Percentiles rank a stretch among this genome's conserved stretches.
Conservation (phyloP, 2,113 vertebrate species). For the Azemiops feae region DNA sequence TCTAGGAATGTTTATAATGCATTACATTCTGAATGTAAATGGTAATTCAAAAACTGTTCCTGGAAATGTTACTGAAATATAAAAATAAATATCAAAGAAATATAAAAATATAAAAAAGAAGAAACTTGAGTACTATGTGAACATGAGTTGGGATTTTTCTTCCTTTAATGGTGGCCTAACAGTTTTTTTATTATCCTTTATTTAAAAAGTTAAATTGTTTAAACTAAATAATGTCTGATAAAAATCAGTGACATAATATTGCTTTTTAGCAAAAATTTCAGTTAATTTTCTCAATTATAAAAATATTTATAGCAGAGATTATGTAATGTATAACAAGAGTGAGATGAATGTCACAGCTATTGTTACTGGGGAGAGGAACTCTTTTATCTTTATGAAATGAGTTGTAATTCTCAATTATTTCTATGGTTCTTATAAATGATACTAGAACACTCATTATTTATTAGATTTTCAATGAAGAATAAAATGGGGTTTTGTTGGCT, state of each 20-base stretch:
- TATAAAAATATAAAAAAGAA: neutral
- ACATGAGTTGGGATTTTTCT: neutral
- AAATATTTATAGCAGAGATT: neutral
- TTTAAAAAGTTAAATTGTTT: neutral
- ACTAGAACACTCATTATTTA: neutral
- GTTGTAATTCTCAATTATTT: neutral
- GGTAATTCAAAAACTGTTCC: neutral
- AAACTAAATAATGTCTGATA: neutral
- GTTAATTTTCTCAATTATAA: neutral
- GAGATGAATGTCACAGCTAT: neutral
- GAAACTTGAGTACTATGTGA: neutral
- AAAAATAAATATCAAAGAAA: neutral
- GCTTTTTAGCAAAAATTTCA: neutral
- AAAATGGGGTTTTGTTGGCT: conserved; percentile 18
- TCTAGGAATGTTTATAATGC: neutral
- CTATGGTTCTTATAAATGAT: neutral
- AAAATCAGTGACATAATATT: neutral
- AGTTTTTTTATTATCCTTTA: neutral
- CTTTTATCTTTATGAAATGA: neutral
- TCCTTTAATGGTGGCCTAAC: neutral
- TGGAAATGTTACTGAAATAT: fast-evolving
- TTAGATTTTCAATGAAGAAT: conserved; percentile 1
- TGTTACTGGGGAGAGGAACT: neutral
- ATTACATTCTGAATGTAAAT: neutral
- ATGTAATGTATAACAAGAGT: neutral